Conservation (phyloP, 1,140 invertebrate genomes). For the Drosophila subpulchrella region DNA sequence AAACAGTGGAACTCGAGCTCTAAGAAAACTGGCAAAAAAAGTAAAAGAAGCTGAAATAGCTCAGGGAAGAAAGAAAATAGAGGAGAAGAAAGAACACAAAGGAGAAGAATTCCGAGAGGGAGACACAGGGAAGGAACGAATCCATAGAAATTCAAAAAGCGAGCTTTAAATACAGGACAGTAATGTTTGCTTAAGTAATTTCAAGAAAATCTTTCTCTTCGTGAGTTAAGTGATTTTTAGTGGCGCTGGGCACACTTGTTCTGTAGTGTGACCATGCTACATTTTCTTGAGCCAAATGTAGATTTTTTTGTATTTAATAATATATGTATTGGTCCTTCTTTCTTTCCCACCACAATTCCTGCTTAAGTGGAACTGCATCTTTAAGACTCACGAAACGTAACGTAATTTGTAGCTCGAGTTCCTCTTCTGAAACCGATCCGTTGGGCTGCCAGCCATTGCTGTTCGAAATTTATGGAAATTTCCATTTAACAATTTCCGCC, state of each 20-base stretch:
- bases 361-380: background rate
- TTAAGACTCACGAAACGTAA: constrained; percentile 2
- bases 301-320: background rate
- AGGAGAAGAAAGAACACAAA: background rate
- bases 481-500: constrained; percentile 41
- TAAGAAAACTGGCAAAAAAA: constrained; percentile 13
- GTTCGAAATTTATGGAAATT: constrained; percentile 51
- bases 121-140: background rate
- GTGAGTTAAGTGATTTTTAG: background rate
- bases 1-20: constrained; percentile 27
- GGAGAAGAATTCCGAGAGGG: background rate
- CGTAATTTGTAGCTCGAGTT: constrained; percentile 13
- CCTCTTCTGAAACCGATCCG: constrained; percentile 1
- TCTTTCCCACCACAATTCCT: background rate
- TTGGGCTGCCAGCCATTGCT: constrained; percentile 13
- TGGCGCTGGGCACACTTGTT: background rate
- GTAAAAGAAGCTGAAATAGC: background rate
- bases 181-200: background rate
- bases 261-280: background rate
- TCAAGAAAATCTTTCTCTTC: background rate
- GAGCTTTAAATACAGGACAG: background rate
- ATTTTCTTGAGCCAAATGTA: background rate
- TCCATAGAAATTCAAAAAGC: background rate
- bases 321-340: background rate
- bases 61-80: background rate